Base-by-base conservation (phyloP, 2,113 vertebrate species). In the Heteronetta atricapilla region DNA sequence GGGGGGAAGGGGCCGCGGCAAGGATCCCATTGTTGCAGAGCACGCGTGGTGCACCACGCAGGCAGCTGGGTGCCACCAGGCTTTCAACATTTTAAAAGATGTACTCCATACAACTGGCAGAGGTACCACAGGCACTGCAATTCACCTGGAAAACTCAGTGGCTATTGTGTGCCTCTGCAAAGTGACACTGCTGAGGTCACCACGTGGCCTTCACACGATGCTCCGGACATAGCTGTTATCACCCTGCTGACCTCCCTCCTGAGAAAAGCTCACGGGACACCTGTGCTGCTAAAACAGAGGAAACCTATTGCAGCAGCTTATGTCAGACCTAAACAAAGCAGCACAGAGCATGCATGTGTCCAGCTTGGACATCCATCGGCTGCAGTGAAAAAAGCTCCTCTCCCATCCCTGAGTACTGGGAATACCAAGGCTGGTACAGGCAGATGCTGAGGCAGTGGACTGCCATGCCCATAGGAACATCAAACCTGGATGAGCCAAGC, bases 11-110 rank as follows among this genome's bases (percentile, higher is more conserved):
- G 67, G 70, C 48, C 0, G 2, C 12, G 0, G 9, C 72, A 13
- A 25, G 36, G 55, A 46, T 17, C 74, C 44, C 3, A 0, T 2
- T 53, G 34, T 12, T 31, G 73, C 70, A 6, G 31, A 29, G 46
- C 17, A 36, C 36, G 26, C 4, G 0, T 0, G 4, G 33, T 3
- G 42, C 8, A 64, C 62, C 33, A 14, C 10, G 2, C 0, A 31
- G 56, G 63, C 60, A 29, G 48, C 63, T 6, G 42, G 58, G 33
- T 63, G 84, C 70, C 60, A 34, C 42, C 14, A 11, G 76, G n/a
- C 76, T 60, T 38, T 50, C 53, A 80, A 46, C 33, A 4, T 34
- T 38, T 23, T 11, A 12, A 17, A 26, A 55, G 81, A 20, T 3
- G 20, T 0, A 19, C 34, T 23, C 50, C 44, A 55, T 50, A 46